phyloP scores from a whole-genome alignment of 2,797 vertebrate species.

The Neopelma chrysocephalum region DNA sequence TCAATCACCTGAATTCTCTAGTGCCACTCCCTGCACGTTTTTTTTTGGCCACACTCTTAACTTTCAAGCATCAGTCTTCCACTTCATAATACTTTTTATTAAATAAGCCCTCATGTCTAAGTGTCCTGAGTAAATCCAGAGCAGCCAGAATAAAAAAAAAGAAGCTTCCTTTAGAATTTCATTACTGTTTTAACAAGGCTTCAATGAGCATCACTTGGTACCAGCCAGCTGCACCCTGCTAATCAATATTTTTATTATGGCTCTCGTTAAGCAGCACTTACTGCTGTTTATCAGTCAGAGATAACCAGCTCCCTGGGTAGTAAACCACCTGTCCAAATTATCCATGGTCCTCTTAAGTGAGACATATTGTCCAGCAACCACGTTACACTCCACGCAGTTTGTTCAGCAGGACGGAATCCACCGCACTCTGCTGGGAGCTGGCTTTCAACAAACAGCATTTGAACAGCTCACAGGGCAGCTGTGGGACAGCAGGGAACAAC shows the following conservation, averaged over 20 bases:
- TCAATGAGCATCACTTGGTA: not conserved
- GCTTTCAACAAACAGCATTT: not conserved
- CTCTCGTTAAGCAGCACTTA: not conserved
- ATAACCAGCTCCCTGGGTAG: not conserved
- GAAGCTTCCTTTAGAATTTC: not conserved
- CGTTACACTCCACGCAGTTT: accelerated
- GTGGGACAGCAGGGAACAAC: not conserved
- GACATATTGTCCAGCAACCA: not conserved
- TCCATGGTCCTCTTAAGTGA: not conserved
- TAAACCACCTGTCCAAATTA: not conserved
- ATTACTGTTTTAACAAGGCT: not conserved
- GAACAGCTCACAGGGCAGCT: not conserved
- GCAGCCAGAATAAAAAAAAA: not conserved
- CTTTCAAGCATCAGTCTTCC: not conserved
- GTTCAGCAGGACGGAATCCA: not conserved
- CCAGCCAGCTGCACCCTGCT: not conserved
- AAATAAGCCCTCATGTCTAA: not conserved
- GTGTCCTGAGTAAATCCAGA: not conserved
- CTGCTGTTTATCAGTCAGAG: not conserved
- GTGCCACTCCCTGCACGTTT: not conserved
- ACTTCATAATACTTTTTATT: not conserved
- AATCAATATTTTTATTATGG: not conserved
- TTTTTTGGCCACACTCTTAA: not conserved
- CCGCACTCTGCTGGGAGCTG: accelerated
- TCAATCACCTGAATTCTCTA: not conserved